Evolutionary conservation across 1,140 invertebrate species (phyloP), one percentile per base, ranked within the genome.

Genomic region (Musca domestica): DNA sequence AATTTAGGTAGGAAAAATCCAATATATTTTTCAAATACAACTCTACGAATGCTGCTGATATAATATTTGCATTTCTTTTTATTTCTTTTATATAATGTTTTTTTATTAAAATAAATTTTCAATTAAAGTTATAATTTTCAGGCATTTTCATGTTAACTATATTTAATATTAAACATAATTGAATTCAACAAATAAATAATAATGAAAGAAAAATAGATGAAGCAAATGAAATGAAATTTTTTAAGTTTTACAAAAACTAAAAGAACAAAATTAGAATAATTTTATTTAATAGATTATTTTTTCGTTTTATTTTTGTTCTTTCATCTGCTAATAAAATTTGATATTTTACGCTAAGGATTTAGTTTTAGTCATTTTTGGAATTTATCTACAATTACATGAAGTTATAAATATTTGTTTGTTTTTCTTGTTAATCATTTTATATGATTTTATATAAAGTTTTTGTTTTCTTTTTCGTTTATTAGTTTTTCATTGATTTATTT

Each of bases 351-450:
- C 54, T 58, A 58, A 58, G 30, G n/a, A 0, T 58, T 25, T 15
- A 54, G 23, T 54, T 54, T 54, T 54, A 14, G 19, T 19, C 23
- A 27, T 58, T 64, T 47, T 30, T 65, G 23, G 64, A 47, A 49
- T 65, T 65, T 65, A 65, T 65, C 64, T 65, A 65, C 22, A 48
- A 22, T 65, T 65, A 49, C 64, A 49, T 65, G 48, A 65, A 65
- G 25, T 61, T 61, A 61, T 61, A 41, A 61, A 17, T 61, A 61
- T 9, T 48, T 48, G 15, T 48, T n/a, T 58, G 3, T 61, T 41
- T 61, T 61, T 54, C 12, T 61, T 41, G n/a, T 19, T 61, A 17
- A 17, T 61, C 34, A 34, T 61, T 61, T 30, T 30, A 17, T 58
- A 23, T 56, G 23, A 41, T 61, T 61, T 19, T 61, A 34, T 61